Conservation (phyloP, 1,140 invertebrate genomes). For the Araneus ventricosus region DNA sequence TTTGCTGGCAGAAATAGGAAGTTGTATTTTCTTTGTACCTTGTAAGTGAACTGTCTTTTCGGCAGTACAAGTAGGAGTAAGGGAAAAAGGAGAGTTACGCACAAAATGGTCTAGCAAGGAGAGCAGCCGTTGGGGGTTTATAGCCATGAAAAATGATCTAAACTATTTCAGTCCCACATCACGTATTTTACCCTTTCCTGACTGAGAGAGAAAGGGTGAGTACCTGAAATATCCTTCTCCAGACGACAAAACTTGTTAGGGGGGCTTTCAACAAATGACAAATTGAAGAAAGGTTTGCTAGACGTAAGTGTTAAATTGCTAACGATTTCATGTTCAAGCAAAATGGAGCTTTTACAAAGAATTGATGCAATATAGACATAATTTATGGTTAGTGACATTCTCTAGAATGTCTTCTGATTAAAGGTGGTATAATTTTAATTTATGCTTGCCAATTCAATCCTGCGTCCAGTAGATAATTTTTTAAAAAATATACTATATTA, state of each 20-base stretch:
- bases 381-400: too few species aligned
- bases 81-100: neutral
- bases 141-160: conserved; percentile 67
- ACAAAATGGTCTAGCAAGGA: neutral
- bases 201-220: conserved; percentile 15
- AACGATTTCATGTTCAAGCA: neutral
- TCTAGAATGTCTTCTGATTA: too few species aligned
- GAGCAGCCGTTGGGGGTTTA: conserved; percentile 38
- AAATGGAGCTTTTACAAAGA: neutral
- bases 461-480: too few species aligned
- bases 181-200: conserved; percentile 64
- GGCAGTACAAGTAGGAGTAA: neutral
- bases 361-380: neutral
- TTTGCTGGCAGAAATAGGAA: neutral
- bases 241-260: conserved; percentile 41
- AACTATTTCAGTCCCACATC: conserved; percentile 48
- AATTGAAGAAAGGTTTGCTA: neutral
- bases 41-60: neutral
- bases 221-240: conserved; percentile 47
- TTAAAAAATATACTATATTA: too few species aligned
- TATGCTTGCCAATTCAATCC: too few species aligned
- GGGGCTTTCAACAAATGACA: conserved; percentile 42
- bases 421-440: too few species aligned
- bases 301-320: neutral
- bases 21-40: neutral